Conservation (phyloP, 1,140 invertebrate species). For the Steinernema feltiae region DNA sequence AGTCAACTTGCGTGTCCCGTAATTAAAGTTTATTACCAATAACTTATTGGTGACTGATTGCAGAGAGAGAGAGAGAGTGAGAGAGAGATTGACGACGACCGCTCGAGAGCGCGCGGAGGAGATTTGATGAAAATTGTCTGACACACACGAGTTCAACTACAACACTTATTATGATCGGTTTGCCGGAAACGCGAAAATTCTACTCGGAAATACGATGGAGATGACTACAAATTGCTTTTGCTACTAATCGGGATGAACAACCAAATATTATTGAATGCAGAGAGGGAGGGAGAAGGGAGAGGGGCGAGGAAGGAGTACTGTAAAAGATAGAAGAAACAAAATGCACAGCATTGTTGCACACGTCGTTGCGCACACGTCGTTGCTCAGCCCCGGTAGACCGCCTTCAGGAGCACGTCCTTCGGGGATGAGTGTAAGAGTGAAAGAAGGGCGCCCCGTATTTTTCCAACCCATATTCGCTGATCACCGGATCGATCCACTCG, state of each 20-base stretch:
- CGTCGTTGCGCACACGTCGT: neutral
- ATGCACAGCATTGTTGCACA: neutral
- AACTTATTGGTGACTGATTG: neutral
- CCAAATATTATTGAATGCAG: neutral
- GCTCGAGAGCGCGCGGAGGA: neutral
- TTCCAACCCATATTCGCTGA: conserved; percentile 10
- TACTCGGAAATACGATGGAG: neutral
- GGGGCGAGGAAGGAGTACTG: neutral
- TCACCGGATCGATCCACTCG: conserved; percentile 17
- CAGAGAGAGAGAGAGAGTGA: neutral
- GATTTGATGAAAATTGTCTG: neutral
- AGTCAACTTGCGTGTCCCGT: no score
- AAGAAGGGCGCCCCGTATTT: conserved; percentile 17
- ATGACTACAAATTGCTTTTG: conserved; percentile 2
- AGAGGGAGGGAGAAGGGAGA: neutral
- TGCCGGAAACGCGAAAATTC: neutral
- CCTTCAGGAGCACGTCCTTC: conserved; percentile 21
- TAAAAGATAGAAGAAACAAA: neutral
- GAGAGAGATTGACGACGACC: neutral
- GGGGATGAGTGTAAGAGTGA: conserved; percentile 21
- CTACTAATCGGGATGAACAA: conserved; percentile 6
- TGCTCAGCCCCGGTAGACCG: conserved; percentile 6
- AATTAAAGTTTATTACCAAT: conserved; percentile 16
- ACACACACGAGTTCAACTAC: neutral
- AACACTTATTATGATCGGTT: conserved; percentile 6